A percentile compares a stretch with the other conserved stretches of the same genome.
Evolutionary conservation across 2,888 invertebrate genomes (phyloP).

Genomic region (Xiphydria camelus): DNA sequence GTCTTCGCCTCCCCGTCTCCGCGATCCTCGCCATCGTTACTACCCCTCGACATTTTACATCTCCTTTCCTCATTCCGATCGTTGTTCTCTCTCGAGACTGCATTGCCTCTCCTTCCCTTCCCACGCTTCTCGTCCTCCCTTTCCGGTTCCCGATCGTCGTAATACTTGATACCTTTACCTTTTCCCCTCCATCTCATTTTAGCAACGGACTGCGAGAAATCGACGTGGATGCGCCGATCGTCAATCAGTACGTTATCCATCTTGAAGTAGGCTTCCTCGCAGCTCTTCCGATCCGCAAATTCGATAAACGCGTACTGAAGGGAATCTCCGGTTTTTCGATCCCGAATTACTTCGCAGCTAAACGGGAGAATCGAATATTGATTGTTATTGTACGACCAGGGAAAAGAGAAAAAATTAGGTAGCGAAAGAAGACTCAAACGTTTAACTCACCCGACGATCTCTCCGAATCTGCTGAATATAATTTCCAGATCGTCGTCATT

Average conservation of each 20-base stretch:
- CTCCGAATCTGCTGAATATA: constrained; percentile 95
- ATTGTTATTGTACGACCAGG: too few species aligned
- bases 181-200: constrained; percentile 91
- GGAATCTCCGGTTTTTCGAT: constrained; percentile 89
- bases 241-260: constrained; percentile 99
- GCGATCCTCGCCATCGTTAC: too few species aligned
- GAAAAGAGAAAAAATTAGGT: too few species aligned
- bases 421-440: too few species aligned
- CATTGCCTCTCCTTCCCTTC: too few species aligned
- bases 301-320: constrained; percentile 99
- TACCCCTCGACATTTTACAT: too few species aligned
- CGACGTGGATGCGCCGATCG: constrained; percentile 97
- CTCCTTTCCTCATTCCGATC: not conserved
- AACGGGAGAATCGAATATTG: too few species aligned
- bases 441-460: constrained; percentile 81
- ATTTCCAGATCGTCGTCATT: constrained; percentile 96
- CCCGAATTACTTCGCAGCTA: constrained; percentile 96
- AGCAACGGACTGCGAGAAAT: constrained; percentile 98
- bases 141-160: constrained; percentile 46
- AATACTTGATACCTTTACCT: constrained; percentile 75
- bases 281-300: constrained; percentile 87
- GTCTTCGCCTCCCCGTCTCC: too few species aligned
- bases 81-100: too few species aligned
- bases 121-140: too few species aligned
- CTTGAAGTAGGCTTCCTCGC: constrained; percentile 98